Evolutionary conservation across 2,113 vertebrate species (phyloP), one percentile per base, ranked within the genome.

Genomic region (Cryptomyrus ogoouensis): DNA sequence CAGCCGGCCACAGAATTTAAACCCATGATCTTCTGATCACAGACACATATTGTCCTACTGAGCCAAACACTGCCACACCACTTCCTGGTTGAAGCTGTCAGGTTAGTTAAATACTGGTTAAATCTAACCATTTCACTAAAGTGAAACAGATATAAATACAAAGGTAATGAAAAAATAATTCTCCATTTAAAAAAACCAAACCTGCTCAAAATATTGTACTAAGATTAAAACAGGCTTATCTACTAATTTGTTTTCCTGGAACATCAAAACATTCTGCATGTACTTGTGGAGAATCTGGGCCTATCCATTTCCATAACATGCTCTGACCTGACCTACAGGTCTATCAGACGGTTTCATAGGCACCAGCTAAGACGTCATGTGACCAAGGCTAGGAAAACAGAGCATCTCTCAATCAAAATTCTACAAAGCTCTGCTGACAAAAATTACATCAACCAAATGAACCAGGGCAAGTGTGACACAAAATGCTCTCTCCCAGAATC

Each of bases 391-490:
- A 39, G 31, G 42, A 83, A 88, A 42, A 88, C 35, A 27, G 49
- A 83, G 74, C 56, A 58, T 62, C 88, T 88, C 70, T 88, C 70
- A 47, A 47, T 56, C 46, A 83, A 62, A 88, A 84, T n/a, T 88
- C 17, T 1, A 27, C 15, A 42, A 90, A 44, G 35, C 44, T 13
- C 84, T 88, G 85, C 80, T n/a, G 46, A 17, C 83, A 90, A 90
- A 70, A 89, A 90, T 87, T 80, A 89, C 84, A 88, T 49, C 47
- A 89, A 77, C 88, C 35, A 89, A 89, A 86, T 77, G 88, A 49
- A 46, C 12, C 39, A 35, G 50, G 83, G 62, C 88, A 87, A 49
- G 62, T 58, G 87, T 88, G n/a, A 56, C 90, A 83, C 31, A 7
- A 21, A 90, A 62, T 70, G 39, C 44, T 77, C 83, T 87, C 49